Conservation (phyloP, 1,140 invertebrate genomes). For the Bombus pyrosoma region DNA sequence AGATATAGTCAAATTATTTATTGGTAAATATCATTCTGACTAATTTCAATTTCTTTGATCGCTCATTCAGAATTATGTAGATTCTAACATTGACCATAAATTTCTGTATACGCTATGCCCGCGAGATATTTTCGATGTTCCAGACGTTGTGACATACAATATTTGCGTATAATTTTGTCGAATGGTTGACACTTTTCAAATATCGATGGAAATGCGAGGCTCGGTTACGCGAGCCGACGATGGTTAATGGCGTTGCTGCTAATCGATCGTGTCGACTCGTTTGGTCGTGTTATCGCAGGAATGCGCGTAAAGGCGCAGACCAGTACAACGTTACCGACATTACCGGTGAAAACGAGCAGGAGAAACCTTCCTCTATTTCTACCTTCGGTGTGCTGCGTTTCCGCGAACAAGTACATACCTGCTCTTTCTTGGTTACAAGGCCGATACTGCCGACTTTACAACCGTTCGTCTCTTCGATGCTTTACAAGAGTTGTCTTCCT, state of each 20-base stretch:
- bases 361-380: constrained; percentile 67
- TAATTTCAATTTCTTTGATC: neutral
- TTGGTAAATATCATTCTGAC: neutral
- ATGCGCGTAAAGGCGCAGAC: constrained; percentile 57
- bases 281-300: constrained; percentile 53
- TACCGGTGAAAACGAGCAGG: constrained; percentile 57
- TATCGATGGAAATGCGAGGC: neutral
- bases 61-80: neutral
- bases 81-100: neutral
- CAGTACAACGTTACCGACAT: constrained; percentile 24
- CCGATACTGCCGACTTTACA: neutral
- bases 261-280: constrained; percentile 49
- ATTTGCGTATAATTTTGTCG: neutral
- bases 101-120: neutral
- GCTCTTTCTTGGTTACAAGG: neutral
- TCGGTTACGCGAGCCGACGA: neutral
- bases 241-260: constrained; percentile 44
- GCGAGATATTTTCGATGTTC: neutral
- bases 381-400: constrained; percentile 22
- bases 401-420: constrained; percentile 18
- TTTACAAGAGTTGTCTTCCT: neutral
- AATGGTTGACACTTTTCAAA: neutral
- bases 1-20: neutral
- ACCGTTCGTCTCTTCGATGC: neutral
- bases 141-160: neutral